Evolutionary conservation across 2,888 invertebrate genomes (phyloP).

Genomic region (Fabriciana adippe): DNA sequence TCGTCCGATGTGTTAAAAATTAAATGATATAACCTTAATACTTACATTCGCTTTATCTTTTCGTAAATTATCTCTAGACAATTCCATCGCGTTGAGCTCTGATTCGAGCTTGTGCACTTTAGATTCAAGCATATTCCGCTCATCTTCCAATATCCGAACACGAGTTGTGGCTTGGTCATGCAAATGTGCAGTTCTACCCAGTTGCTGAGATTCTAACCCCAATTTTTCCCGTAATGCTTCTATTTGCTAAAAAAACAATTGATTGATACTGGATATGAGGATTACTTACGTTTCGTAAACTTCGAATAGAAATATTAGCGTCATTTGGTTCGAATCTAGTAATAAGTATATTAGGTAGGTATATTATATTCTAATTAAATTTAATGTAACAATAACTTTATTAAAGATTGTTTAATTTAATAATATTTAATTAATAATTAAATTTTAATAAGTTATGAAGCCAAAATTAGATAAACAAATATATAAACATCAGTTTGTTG

Average conservation of each 20-base stretch:
- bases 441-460: no score
- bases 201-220: conserved; percentile 86
- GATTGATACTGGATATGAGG: not conserved
- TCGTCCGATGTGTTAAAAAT: not conserved
- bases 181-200: conserved; percentile 85
- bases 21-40: conserved; percentile 28
- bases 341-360: no score
- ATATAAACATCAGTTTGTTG: no score
- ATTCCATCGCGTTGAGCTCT: conserved; percentile 88
- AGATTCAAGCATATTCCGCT: conserved; percentile 87
- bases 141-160: conserved; percentile 87
- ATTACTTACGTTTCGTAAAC: no score
- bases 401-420: no score
- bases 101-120: conserved; percentile 90
- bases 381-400: no score
- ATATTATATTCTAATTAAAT: no score
- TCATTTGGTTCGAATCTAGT: no score
- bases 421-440: no score
- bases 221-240: conserved; percentile 90
- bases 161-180: conserved; percentile 85
- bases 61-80: conserved; percentile 87
- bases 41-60: conserved; percentile 90
- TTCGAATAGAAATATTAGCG: not conserved
- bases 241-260: conserved; percentile 83
- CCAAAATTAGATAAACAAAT: no score